Conservation (phyloP, 2,797 vertebrate genomes). For the Xenopus petersii region DNA sequence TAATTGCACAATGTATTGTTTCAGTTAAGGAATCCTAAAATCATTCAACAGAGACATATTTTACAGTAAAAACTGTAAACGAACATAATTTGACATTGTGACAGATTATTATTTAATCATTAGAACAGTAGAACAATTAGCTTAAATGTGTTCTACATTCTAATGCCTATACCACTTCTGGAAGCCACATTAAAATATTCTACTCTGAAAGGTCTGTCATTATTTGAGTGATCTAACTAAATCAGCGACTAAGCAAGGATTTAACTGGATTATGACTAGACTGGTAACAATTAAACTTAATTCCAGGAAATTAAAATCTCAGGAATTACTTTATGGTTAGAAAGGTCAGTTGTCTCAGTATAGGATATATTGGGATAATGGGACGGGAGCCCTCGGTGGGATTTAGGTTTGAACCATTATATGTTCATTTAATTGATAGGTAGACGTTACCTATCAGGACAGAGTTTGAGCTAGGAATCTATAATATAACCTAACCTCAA, state of each 20-base stretch:
- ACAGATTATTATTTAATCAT: conserved; percentile 64
- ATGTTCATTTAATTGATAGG: neutral
- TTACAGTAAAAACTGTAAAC: conserved; percentile 56
- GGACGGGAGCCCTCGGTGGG: conserved; percentile 18
- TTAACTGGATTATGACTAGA: conserved; percentile 60
- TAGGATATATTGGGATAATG: conserved; percentile 32
- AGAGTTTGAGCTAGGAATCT: no score
- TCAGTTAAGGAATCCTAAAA: conserved; percentile 53
- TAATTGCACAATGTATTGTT: conserved; percentile 66
- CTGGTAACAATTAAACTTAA: conserved; percentile 61
- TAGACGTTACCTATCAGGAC: no score
- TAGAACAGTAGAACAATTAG: conserved; percentile 64
- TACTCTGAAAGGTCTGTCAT: conserved; percentile 54
- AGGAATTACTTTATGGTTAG: conserved; percentile 57
- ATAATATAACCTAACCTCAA: no score
- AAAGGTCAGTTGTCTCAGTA: conserved; percentile 37
- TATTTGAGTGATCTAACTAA: conserved; percentile 60
- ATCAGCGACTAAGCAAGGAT: conserved; percentile 61
- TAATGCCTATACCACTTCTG: conserved; percentile 61
- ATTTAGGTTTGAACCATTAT: conserved; percentile 9
- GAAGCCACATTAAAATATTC: conserved; percentile 55
- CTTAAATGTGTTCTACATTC: conserved; percentile 62
- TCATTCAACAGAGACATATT: conserved; percentile 64
- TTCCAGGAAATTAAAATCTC: conserved; percentile 65
- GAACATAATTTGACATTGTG: conserved; percentile 64